Evolutionary conservation across 2,113 vertebrate species (phyloP), one percentile per base, ranked within the genome.

Genomic region (Mobula hypostoma): DNA sequence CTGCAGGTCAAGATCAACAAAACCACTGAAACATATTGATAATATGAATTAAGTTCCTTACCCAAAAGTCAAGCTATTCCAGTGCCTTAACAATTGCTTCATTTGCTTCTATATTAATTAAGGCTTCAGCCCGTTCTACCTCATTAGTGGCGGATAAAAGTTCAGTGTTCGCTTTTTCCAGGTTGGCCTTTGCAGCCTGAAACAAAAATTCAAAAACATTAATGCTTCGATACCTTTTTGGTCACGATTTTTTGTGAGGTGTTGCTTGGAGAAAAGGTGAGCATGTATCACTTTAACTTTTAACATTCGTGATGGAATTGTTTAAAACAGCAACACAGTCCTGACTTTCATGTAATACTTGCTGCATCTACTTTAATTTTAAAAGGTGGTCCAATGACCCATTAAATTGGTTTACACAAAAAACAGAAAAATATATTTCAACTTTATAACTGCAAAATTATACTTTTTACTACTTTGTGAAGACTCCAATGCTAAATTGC

Each of bases 71-170:
- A 40, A 93, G 68, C 95, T 82, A 99, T 95, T 99, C 98, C 95
- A 99, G 96, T 11, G 98, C 98, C 95, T 99, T 99, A 63, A 99
- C 97, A 6, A 99, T 97, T 36, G 98, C 98, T 95, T 99, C 99
- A 0, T 97, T 98, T 94, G 99, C 98, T 94, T 99, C 99, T 91
- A 99, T 97, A 94, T 96, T 97, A 96, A 99, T 98, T 95, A 97
- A 98, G 88, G 96, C 97, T 95, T 98, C 99, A 0, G 98, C 98
- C 95, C 96, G 97, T 0, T 96, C 95, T 0, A 96, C 97, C 95
- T 99, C 99, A 0, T 98, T 98, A 0, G 97, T 94, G 0, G 97
- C 95, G 0, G 97, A 95, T 0, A 96, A 94, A 95, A 99, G 24
- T 2, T 97, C 97, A 0, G 97, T 96, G 94, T 98, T 96, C 0